phyloP scores from a whole-genome alignment of 2,888 invertebrate genomes.

The Eumerus sabulonum region DNA sequence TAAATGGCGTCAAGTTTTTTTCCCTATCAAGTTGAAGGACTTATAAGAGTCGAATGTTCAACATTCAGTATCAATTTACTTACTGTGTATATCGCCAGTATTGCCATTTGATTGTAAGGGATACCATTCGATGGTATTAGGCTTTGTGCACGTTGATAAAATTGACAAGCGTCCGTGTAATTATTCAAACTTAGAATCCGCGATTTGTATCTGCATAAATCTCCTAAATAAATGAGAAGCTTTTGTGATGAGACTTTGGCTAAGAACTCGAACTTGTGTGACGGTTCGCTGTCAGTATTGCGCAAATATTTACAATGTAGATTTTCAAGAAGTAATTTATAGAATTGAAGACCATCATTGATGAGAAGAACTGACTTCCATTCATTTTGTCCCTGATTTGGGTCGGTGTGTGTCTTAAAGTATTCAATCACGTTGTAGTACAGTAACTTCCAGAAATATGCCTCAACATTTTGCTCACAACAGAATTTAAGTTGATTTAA shows the following conservation, averaged over 20 bases:
- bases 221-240: constrained; percentile 92
- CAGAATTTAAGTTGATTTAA: constrained; percentile 91
- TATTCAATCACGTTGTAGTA: constrained; percentile 93
- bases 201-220: constrained; percentile 94
- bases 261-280: constrained; percentile 82
- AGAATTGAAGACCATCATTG: constrained; percentile 89
- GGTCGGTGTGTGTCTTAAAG: constrained; percentile 81
- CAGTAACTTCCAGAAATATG: constrained; percentile 93
- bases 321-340: constrained; percentile 85
- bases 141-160: constrained; percentile 96
- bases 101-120: constrained; percentile 96
- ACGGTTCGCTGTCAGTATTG: constrained; percentile 76
- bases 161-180: constrained; percentile 83
- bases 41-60: background rate
- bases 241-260: constrained; percentile 93
- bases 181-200: constrained; percentile 79
- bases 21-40: constrained; percentile 81
- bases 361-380: constrained; percentile 82
- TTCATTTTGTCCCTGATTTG: constrained; percentile 84
- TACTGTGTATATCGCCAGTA: constrained; percentile 86
- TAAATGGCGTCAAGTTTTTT: constrained; percentile 97
- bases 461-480: constrained; percentile 91
- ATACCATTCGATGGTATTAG: constrained; percentile 96
- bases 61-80: constrained; percentile 41
- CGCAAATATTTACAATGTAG: constrained; percentile 86